Percentiles rank a stretch among this genome's conserved stretches.
Evolutionary conservation across 2,113 vertebrate genomes (phyloP).

Genomic region (Oreochromis tanganicae): DNA sequence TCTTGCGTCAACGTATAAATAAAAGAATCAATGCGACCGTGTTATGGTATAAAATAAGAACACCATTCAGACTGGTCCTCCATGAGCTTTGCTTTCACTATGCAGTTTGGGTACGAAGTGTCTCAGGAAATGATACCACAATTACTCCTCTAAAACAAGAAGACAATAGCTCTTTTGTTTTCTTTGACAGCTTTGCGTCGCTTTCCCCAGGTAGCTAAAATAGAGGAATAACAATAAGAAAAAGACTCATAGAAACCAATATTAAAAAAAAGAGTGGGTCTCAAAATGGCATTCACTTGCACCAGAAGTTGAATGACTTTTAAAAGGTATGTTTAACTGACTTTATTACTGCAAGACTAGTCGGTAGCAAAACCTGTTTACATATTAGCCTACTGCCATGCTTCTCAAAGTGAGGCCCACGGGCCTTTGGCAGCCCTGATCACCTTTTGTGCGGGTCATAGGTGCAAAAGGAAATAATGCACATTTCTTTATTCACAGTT

Average conservation of each 20-base stretch:
- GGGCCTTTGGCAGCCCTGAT: background rate
- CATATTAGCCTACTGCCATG: background rate
- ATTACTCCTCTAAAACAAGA: background rate
- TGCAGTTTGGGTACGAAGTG: background rate
- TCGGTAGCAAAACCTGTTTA: background rate
- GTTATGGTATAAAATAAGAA: background rate
- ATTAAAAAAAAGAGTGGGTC: background rate
- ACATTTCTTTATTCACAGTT: background rate
- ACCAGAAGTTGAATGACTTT: fast-evolving
- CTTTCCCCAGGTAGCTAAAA: background rate
- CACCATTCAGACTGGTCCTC: background rate
- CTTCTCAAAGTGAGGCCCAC: background rate
- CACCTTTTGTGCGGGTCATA: background rate
- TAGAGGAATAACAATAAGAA: background rate
- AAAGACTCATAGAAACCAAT: background rate
- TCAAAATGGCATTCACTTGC: background rate
- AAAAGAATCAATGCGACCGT: background rate
- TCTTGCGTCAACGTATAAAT: background rate
- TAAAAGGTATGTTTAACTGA: background rate
- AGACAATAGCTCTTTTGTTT: background rate
- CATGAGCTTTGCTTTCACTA: background rate
- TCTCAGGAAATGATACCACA: background rate
- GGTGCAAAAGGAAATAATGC: background rate
- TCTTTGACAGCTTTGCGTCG: background rate
- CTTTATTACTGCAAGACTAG: background rate